phyloP scores from a whole-genome alignment of 2,888 invertebrate genomes.

The Agriopis aurantiaria region DNA sequence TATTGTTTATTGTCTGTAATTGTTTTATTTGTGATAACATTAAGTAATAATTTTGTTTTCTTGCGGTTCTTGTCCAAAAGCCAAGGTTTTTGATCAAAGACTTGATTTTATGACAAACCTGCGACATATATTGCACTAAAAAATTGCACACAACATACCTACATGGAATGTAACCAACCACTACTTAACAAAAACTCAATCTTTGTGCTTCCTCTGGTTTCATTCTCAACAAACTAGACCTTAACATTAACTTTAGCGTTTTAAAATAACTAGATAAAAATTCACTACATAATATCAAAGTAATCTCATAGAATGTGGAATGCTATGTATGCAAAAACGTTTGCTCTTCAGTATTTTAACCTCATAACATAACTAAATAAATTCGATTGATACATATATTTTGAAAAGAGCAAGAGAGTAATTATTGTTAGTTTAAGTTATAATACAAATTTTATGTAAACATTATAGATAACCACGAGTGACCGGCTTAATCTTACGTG shows the following conservation, averaged over 20 bases:
- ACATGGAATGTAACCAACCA: conserved; percentile 32
- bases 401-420: no score
- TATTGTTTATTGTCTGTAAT: no score
- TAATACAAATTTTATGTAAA: no score
- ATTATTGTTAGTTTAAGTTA: no score
- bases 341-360: conserved; percentile 2
- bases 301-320: conserved; percentile 36
- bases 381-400: neutral
- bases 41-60: no score
- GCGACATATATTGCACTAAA: conserved; percentile 60
- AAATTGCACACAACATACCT: conserved; percentile 59
- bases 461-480: no score
- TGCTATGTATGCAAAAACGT: conserved; percentile 19
- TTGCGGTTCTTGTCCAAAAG: no score
- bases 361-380: conserved; percentile 5
- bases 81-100: no score
- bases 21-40: no score
- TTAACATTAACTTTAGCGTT: no score
- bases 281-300: conserved; percentile 34
- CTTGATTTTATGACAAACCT: no score
- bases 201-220: conserved; percentile 59
- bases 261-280: neutral
- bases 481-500: no score
- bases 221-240: conserved; percentile 3
- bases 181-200: conserved; percentile 39